Percentiles rank a stretch among this genome's conserved stretches.
phyloP scores from a whole-genome alignment of 2,888 invertebrate species.

The Boloria euphrosyne region DNA sequence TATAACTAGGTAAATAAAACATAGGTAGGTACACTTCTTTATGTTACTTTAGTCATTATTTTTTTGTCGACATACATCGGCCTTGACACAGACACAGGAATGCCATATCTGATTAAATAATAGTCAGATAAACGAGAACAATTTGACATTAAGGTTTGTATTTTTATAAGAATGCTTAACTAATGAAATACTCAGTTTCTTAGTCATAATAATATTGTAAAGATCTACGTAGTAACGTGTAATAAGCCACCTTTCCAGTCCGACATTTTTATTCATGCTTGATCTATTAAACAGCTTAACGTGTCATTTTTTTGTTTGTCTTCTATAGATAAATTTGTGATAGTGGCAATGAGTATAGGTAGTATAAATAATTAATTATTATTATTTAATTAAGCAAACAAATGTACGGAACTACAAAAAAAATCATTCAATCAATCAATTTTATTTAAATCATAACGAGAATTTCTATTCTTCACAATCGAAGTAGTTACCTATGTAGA shows the following conservation, averaged over 20 bases:
- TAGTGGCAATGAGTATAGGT: neutral
- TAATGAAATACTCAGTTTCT: neutral
- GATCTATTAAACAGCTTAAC: neutral
- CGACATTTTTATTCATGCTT: neutral
- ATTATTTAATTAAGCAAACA: no score
- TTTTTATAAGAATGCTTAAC: constrained; percentile 1
- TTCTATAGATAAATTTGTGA: neutral
- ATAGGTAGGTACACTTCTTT: no score
- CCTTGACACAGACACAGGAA: constrained; percentile 29
- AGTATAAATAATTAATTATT: neutral
- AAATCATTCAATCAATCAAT: no score
- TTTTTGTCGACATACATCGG: constrained; percentile 18
- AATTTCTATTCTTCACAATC: constrained; percentile 16
- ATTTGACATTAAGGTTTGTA: constrained; percentile 23
- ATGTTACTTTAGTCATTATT: constrained; percentile 2
- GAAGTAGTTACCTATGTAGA: constrained; percentile 13
- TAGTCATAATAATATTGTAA: neutral
- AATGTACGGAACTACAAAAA: no score
- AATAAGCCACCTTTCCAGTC: no score
- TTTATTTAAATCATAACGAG: neutral
- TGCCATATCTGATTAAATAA: constrained; percentile 26
- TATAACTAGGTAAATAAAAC: no score
- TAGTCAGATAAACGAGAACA: constrained; percentile 22
- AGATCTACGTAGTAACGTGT: no score
- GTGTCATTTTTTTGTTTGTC: constrained; percentile 2